Evolutionary conservation across 2,888 invertebrate genomes (phyloP).

Genomic region (Catocala sponsa): DNA sequence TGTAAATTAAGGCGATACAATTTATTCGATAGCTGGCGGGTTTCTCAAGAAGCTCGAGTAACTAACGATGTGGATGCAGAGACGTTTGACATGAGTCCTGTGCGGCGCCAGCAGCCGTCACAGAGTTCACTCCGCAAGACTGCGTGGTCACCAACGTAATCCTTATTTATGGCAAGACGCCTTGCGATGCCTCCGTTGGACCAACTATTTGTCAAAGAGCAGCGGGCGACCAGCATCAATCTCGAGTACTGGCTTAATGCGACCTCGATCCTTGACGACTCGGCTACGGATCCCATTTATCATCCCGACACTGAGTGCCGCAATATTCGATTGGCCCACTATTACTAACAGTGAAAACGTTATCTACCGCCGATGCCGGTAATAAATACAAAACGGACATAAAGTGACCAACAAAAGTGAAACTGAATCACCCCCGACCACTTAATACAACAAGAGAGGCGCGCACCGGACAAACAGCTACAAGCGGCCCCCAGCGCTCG

Average conservation of each 20-base stretch:
- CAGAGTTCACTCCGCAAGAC: constrained; percentile 78
- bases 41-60: constrained; percentile 54
- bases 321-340: constrained; percentile 60
- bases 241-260: constrained; percentile 73
- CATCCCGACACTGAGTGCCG: constrained; percentile 54
- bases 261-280: constrained; percentile 63
- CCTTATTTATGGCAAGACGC: constrained; percentile 88
- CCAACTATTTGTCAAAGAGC: constrained; percentile 83
- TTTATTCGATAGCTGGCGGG: constrained; percentile 53
- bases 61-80: constrained; percentile 67
- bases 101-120: constrained; percentile 65
- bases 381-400: constrained; percentile 73
- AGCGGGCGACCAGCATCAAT: constrained; percentile 78
- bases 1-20: constrained; percentile 61
- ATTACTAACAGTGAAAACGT: constrained; percentile 68
- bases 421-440: constrained; percentile 76
- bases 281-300: constrained; percentile 58
- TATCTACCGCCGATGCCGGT: constrained; percentile 67
- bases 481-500: constrained; percentile 68
- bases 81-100: constrained; percentile 72
- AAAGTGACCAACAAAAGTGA: constrained; percentile 83
- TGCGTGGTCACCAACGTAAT: constrained; percentile 82
- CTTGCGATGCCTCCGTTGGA: constrained; percentile 79
- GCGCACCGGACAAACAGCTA: constrained; percentile 72
- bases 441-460: constrained; percentile 67